Conservation (phyloP, 2,888 invertebrate genomes). For the Crioceris asparagi region DNA sequence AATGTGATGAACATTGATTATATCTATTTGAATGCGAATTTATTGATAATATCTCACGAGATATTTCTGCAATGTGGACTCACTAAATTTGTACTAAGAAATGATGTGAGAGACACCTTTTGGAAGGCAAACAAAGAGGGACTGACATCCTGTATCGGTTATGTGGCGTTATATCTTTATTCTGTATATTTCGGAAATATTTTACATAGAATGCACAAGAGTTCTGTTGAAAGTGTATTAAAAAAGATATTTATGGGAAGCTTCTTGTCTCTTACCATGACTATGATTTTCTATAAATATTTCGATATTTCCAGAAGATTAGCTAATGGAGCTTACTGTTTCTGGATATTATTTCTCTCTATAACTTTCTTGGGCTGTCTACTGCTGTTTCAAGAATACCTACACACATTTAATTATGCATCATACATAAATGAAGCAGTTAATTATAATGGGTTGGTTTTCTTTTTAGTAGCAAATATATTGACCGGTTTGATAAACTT, state of each 20-base stretch:
- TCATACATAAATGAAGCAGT: constrained; percentile 58
- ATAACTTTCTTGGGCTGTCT: constrained; percentile 44
- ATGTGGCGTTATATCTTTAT: constrained; percentile 70
- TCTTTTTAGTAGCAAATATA: constrained; percentile 75
- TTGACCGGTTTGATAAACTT: constrained; percentile 78
- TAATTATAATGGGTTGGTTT: constrained; percentile 72
- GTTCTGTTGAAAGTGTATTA: constrained; percentile 1
- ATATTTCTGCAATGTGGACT: constrained; percentile 49
- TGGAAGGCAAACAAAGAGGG: constrained; percentile 88
- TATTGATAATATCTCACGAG: constrained; percentile 56
- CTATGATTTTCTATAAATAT: constrained; percentile 38
- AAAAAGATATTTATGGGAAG: constrained; percentile 8
- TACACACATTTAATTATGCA: constrained; percentile 27
- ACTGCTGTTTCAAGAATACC: constrained; percentile 36
- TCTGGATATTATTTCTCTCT: constrained; percentile 63
- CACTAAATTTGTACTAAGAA: constrained; percentile 57
- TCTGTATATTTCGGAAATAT: constrained; percentile 54
- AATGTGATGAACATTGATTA: constrained; percentile 42
- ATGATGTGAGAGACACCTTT: constrained; percentile 46
- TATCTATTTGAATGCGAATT: constrained; percentile 45
- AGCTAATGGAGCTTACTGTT: constrained; percentile 72
- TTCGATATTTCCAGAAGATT: constrained; percentile 65
- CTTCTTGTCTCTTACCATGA: constrained; percentile 8
- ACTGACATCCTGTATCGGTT: constrained; percentile 74
- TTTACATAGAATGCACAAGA: constrained; percentile 34